A percentile compares a stretch with the other conserved stretches of the same genome.
Conservation (phyloP, 2,797 vertebrate genomes). For the Protosalanx chinensis region DNA sequence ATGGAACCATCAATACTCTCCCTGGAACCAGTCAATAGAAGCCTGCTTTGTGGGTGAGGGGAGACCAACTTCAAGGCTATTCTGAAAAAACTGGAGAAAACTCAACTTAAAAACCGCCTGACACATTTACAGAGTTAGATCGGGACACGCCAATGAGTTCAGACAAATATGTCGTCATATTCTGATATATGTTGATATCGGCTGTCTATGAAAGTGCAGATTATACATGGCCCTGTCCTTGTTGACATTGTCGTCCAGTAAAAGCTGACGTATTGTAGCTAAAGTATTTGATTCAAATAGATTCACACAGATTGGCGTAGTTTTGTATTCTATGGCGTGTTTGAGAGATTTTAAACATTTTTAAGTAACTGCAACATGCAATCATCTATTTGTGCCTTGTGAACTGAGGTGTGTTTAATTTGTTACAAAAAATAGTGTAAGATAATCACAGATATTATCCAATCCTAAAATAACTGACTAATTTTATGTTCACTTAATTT, state of each 20-base stretch:
- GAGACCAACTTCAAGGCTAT: conserved; percentile 79
- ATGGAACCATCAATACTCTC: conserved; percentile 83
- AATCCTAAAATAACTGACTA: background rate
- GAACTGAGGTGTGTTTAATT: background rate
- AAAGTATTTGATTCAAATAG: too few relatives aligned
- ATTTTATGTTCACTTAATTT: background rate
- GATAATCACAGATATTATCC: conserved; percentile 13
- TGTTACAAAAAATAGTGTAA: background rate
- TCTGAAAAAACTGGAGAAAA: conserved; percentile 44
- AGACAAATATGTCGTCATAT: conserved; percentile 14
- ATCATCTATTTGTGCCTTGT: background rate
- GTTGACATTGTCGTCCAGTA: background rate
- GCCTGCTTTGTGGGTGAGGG: conserved; percentile 73
- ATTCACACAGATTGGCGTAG: too few relatives aligned
- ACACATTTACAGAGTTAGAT: conserved; percentile 66
- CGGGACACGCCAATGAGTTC: conserved; percentile 36
- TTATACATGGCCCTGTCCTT: background rate
- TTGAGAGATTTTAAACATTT: background rate
- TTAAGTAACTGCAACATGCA: too few relatives aligned
- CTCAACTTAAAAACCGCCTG: conserved; percentile 33
- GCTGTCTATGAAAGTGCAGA: too few relatives aligned
- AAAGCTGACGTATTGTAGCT: too few relatives aligned
- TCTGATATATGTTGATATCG: too few relatives aligned
- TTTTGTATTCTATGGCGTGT: background rate
- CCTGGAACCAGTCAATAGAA: conserved; percentile 81